Evolutionary conservation across 2,797 vertebrate genomes (phyloP).

Genomic region (Phoeniculus purpureus): DNA sequence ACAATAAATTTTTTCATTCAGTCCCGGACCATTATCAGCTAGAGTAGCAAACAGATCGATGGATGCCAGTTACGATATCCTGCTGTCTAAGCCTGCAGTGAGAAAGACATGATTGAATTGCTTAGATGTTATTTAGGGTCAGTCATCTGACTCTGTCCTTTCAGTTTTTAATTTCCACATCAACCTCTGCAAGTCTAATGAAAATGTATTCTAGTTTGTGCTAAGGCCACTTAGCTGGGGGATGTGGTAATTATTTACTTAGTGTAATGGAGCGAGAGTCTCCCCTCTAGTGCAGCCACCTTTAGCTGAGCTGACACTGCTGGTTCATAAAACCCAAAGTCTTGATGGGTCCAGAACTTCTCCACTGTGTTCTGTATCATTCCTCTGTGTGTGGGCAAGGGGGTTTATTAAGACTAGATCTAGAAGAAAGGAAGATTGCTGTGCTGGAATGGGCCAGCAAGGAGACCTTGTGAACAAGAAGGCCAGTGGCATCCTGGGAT

Average conservation of each 20-base stretch:
- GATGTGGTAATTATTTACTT: neutral
- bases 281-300: neutral
- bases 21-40: neutral
- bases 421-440: neutral
- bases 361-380: neutral
- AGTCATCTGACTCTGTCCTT: conserved; percentile 52
- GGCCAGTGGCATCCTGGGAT: too few species aligned
- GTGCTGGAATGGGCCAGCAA: neutral
- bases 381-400: neutral
- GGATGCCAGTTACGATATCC: conserved; percentile 32
- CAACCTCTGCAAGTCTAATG: conserved; percentile 11
- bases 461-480: too few species aligned
- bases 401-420: neutral
- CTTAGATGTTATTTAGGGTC: conserved; percentile 64
- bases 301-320: neutral
- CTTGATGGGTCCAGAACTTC: neutral
- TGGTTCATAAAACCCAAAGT: neutral
- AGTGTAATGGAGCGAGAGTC: neutral
- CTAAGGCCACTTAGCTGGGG: neutral
- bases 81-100: conserved; percentile 42
- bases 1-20: conserved; percentile 43
- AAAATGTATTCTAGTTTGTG: neutral
- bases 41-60: conserved; percentile 35
- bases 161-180: conserved; percentile 38
- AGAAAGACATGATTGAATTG: conserved; percentile 56